Percentiles rank a stretch among this genome's conserved stretches.
Evolutionary conservation across 2,888 invertebrate species (phyloP).

Genomic region (Siphlonurus alternatus): DNA sequence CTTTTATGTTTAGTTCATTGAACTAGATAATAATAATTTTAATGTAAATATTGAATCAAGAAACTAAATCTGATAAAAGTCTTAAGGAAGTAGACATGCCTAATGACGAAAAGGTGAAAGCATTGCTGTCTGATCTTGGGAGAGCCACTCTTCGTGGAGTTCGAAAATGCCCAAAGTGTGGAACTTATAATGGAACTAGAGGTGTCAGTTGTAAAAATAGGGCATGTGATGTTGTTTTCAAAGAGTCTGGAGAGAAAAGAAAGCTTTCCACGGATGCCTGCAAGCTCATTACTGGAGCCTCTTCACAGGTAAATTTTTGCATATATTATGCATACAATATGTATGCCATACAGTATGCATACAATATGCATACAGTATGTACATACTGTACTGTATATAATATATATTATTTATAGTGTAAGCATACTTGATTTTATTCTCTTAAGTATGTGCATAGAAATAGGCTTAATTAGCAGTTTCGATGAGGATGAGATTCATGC

Average conservation of each 20-base stretch:
- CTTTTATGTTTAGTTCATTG: too few species aligned
- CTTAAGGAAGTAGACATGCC: conserved; percentile 24
- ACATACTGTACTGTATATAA: too few species aligned
- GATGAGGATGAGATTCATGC: too few species aligned
- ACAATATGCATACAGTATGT: too few species aligned
- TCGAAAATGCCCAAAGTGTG: conserved; percentile 56
- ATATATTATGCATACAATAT: neutral
- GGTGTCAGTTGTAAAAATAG: conserved; percentile 57
- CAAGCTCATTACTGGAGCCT: conserved; percentile 42
- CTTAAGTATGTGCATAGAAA: too few species aligned
- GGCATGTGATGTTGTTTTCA: conserved; percentile 46
- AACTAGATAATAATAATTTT: too few species aligned
- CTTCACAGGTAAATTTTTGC: conserved; percentile 29
- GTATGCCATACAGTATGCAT: neutral
- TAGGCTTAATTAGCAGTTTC: too few species aligned
- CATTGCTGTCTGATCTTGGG: conserved; percentile 37
- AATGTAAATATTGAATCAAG: too few species aligned
- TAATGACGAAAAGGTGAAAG: conserved; percentile 25
- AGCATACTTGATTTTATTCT: too few species aligned
- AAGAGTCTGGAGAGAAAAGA: conserved; percentile 36
- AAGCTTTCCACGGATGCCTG: conserved; percentile 44
- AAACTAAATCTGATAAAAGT: too few species aligned
- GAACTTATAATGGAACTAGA: conserved; percentile 55
- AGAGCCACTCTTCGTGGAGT: conserved; percentile 51
- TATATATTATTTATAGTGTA: too few species aligned